phyloP scores from a whole-genome alignment of 2,113 vertebrate species.

The Pelusios castaneus region DNA sequence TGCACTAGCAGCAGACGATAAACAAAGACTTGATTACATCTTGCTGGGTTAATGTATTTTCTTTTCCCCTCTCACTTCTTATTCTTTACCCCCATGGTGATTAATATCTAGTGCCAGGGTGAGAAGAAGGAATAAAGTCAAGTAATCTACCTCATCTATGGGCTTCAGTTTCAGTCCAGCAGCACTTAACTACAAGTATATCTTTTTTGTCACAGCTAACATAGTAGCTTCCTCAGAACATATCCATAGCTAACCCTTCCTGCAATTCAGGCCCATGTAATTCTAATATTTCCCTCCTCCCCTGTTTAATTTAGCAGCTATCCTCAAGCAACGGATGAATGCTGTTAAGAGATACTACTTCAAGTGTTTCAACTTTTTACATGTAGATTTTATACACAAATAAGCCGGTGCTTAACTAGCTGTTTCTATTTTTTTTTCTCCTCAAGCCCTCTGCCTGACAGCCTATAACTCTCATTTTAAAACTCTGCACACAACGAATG shows the following conservation, averaged over 20 bases:
- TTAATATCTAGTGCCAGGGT: not conserved
- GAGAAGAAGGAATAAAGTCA: not conserved
- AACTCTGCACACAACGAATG: not conserved
- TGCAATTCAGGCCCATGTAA: not conserved
- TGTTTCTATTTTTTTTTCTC: not conserved
- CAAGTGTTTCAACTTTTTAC: not conserved
- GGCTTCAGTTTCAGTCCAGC: not conserved
- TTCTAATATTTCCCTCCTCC: not conserved
- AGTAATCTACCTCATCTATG: not conserved
- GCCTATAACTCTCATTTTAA: not conserved
- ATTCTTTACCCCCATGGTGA: not conserved
- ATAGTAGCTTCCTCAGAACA: not conserved
- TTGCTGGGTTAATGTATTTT: not conserved
- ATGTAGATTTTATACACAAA: not conserved
- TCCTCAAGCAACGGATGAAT: not conserved
- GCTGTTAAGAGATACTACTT: not conserved
- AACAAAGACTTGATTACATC: not conserved
- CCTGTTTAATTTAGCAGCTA: not conserved
- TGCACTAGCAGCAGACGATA: not conserved
- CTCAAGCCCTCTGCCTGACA: not conserved
- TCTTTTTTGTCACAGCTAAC: not conserved
- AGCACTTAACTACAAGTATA: not conserved
- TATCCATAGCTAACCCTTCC: not conserved
- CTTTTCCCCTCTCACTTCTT: not conserved
- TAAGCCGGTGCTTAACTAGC: not conserved